Percentiles rank a stretch among this genome's conserved stretches.
Conservation (phyloP, 1,140 invertebrate species). For the Calephelis nemesis region DNA sequence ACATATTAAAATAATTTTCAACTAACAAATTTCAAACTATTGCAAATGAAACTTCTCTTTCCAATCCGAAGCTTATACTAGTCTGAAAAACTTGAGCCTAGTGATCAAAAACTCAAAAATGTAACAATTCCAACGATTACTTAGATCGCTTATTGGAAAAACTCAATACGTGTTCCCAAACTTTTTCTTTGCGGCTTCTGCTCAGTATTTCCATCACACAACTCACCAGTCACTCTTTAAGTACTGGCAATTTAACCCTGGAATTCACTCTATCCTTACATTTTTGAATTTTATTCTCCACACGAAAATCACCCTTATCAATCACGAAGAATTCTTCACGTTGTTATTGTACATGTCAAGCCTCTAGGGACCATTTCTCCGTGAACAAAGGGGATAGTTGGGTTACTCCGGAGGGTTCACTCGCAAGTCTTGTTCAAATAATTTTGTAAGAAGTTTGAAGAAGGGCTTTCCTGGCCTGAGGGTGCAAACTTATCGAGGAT, state of each 20-base stretch:
- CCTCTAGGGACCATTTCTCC: constrained; percentile 47
- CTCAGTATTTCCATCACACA: constrained; percentile 62
- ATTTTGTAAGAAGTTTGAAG: constrained; percentile 65
- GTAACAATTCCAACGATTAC: neutral
- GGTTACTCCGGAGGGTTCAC: constrained; percentile 36
- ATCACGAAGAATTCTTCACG: constrained; percentile 32
- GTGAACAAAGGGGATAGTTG: constrained; percentile 38
- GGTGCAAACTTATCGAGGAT: constrained; percentile 58
- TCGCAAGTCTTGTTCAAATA: constrained; percentile 63
- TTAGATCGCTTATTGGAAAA: constrained; percentile 19
- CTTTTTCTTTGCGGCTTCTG: constrained; percentile 44
- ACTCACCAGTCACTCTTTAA: constrained; percentile 57
- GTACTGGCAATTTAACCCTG: constrained; percentile 65
- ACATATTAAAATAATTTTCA: too few species aligned
- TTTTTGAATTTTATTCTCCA: constrained; percentile 33
- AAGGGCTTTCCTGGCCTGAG: constrained; percentile 58
- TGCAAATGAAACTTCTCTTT: neutral
- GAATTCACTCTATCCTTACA: constrained; percentile 53
- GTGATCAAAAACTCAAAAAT: neutral
- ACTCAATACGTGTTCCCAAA: constrained; percentile 31
- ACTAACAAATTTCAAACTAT: too few species aligned
- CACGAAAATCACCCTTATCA: constrained; percentile 39
- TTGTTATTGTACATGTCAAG: constrained; percentile 24
- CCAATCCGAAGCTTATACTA: neutral
- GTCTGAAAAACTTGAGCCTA: neutral